Base-by-base conservation (phyloP, 2,113 vertebrate genomes). In the Nothocercus nigrocapillus region DNA sequence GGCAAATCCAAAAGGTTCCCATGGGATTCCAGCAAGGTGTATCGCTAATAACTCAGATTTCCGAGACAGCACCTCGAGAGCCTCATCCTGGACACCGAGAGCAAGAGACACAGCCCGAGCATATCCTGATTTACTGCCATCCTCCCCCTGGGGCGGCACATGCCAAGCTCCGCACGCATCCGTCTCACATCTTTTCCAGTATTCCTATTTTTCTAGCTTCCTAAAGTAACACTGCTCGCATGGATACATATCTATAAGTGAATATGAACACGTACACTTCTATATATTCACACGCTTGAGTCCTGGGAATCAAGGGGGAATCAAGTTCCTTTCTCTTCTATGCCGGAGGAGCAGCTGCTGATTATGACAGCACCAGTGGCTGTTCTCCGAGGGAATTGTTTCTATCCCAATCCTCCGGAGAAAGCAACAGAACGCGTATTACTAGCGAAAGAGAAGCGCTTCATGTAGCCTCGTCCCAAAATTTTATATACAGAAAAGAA, bases 231-330 rank as follows among this genome's bases (percentile, higher is more conserved):
- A 88, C n/a, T 73, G 76, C 53, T 89, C 79, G 78, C 70, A 82
- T 10, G 16, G 64, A 34, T 38, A 92, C 25, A n/a, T 73, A 49
- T 66, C 82, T 95, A 96, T 56, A 90, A 95, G 96, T 67, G 91
- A 44, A 89, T 53, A 96, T 82, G 95, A 93, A 73, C 87, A 95
- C 51, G 91, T 2, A 54, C 93, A 94, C 90, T 81, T 94, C 96
- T 97, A 97, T n/a, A 92, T 93, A 95, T 75, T 93, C 66, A 96
- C 49, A 91, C 17, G 70, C 20, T 92, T 81, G 36, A 93, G 64
- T 89, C 90, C 95, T 94, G 91, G 49, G 25, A 87, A 75, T 51
- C 61, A 85, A 95, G 66, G 58, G n/a, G 27, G 49, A 49, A 22
- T 49, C 21, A 19, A 34, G 5, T 40, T 69, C 85, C 93, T 32